Conservation (phyloP, 2,797 vertebrate genomes). For the Gorsachius magnificus region DNA sequence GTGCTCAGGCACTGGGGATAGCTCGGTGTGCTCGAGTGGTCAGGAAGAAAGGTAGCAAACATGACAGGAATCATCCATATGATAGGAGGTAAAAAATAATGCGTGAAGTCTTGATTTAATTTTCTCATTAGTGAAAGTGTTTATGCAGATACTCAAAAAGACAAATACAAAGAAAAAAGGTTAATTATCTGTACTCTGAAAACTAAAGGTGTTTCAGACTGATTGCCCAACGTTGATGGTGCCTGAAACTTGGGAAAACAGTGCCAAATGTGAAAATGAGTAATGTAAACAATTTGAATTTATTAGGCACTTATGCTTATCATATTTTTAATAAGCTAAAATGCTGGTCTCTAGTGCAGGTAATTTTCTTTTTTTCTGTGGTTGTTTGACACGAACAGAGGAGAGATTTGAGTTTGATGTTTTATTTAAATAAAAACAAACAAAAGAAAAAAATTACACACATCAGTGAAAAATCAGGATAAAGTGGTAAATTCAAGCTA, state of each 20-base stretch:
- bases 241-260: background rate
- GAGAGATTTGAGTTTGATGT: background rate
- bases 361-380: background rate
- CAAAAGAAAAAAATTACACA: too few species aligned
- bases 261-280: background rate
- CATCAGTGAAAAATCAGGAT: background rate
- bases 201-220: background rate
- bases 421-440: background rate
- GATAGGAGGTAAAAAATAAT: background rate
- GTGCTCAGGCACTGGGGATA: background rate
- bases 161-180: background rate
- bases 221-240: background rate
- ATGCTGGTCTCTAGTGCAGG: background rate
- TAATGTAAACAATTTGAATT: background rate
- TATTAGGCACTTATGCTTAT: background rate
- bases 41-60: background rate
- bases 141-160: background rate
- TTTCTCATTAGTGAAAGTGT: background rate
- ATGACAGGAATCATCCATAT: background rate
- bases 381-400: background rate
- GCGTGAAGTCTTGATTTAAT: background rate
- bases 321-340: background rate
- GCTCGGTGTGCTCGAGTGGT: background rate
- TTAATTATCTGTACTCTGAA: background rate
- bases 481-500: background rate